These are phyloP conservation scores for Acrossocheilus fasciatus DNA, from an alignment of 2,797 vertebrate species.

Conservation along the genomic window DNA sequence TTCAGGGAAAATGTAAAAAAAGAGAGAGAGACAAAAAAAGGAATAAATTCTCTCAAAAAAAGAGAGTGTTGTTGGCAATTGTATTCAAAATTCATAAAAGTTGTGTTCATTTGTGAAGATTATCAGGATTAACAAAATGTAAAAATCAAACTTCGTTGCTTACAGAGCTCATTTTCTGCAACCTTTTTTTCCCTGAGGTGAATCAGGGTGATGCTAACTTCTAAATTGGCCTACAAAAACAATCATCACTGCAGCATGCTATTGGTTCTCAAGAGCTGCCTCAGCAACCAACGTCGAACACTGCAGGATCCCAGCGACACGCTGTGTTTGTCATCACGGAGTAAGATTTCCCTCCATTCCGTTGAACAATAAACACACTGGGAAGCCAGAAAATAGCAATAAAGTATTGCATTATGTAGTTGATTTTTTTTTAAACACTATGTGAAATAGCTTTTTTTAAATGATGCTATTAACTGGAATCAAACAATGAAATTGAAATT, in stretches of 20 bases:
- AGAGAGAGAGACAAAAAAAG: too few relatives aligned
- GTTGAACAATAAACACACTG: not conserved
- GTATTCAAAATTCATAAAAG: not conserved
- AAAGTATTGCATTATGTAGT: not conserved
- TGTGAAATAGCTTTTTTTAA: not conserved
- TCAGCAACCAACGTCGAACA: not conserved
- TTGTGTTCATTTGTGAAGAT: not conserved
- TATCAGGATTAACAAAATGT: too few relatives aligned
- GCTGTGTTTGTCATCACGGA: not conserved
- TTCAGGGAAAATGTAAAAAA: not conserved
- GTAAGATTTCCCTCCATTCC: not conserved
- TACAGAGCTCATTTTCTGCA: too few relatives aligned
- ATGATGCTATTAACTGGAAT: not conserved
- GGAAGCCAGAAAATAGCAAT: not conserved
- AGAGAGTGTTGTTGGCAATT: not conserved
- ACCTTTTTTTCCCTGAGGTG: too few relatives aligned
- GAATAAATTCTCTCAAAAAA: too few relatives aligned
- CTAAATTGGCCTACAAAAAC: not conserved
- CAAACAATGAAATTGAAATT: not conserved
- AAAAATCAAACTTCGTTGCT: too few relatives aligned
- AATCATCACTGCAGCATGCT: not conserved
- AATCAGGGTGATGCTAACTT: not conserved
- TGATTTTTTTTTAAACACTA: not conserved
- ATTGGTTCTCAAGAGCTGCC: conserved; percentile 6
- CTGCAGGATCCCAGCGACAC: not conserved